Percentiles rank a stretch among this genome's conserved stretches.
Evolutionary conservation across 23 tunicate genomes (phyloP).

Genomic region (Diplosoma virens): DNA sequence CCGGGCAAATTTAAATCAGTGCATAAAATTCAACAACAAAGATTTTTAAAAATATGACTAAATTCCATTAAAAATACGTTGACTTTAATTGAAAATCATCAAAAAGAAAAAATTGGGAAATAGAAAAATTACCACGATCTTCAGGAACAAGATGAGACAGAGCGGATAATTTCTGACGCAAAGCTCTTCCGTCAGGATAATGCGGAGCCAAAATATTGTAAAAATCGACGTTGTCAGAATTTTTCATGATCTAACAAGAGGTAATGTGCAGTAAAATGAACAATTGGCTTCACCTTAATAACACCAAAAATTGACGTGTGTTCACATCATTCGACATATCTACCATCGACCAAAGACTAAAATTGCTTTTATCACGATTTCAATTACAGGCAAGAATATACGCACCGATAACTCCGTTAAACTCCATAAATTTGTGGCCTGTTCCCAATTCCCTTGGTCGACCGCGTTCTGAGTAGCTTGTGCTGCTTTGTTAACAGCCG

Average conservation of each 20-base stretch:
- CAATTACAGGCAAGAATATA: neutral
- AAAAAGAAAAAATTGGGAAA: too few species aligned
- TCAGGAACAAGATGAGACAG: conserved; percentile 15
- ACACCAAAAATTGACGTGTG: too few species aligned
- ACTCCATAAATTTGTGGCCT: conserved; percentile 79
- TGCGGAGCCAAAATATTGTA: conserved; percentile 85
- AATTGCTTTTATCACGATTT: too few species aligned
- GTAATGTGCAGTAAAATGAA: too few species aligned
- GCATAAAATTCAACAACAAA: too few species aligned
- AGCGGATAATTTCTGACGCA: neutral
- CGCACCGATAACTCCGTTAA: conserved; percentile 67
- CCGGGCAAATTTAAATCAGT: too few species aligned
- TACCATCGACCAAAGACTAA: too few species aligned
- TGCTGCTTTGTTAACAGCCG: conserved; percentile 57
- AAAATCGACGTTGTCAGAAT: conserved; percentile 85
- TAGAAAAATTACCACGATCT: conserved; percentile 37
- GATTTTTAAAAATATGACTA: too few species aligned
- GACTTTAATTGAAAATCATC: too few species aligned
- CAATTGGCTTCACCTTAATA: too few species aligned
- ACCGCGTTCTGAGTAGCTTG: conserved; percentile 70
- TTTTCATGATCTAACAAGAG: conserved; percentile 33
- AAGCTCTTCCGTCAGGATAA: conserved; percentile 24
- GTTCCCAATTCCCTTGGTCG: conserved; percentile 65
- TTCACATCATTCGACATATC: too few species aligned
- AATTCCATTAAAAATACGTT: too few species aligned